A percentile compares a stretch with the other conserved stretches of the same genome.
Conservation (phyloP, 92 coral and sea anemone genomes). For the Galaxea fascicularis region DNA sequence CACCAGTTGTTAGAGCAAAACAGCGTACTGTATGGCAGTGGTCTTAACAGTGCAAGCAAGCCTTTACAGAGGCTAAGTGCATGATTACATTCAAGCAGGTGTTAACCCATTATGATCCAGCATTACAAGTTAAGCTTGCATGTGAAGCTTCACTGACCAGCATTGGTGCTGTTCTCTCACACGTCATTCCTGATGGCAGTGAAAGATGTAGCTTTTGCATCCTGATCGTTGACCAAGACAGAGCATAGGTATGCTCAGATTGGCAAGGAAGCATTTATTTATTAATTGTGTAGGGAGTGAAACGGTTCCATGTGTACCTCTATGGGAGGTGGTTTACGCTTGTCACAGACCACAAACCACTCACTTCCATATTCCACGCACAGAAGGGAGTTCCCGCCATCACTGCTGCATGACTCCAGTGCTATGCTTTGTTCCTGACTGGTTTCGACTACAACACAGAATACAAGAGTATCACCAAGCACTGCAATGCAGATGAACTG, state of each 20-base stretch:
- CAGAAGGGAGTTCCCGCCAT: constrained; percentile 67
- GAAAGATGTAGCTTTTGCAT: constrained; percentile 57
- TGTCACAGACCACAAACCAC: constrained; percentile 51
- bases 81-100: too few species aligned
- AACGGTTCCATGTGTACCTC: constrained; percentile 37
- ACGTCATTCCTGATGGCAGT: constrained; percentile 60
- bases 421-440: constrained; percentile 57
- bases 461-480: constrained; percentile 56
- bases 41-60: constrained; percentile 48
- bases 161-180: constrained; percentile 73
- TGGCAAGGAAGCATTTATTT: constrained; percentile 70
- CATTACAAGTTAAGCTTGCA: too few species aligned
- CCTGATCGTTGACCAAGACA: constrained; percentile 53
- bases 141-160: constrained; percentile 71
- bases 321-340: constrained; percentile 48
- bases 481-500: constrained; percentile 65
- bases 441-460: constrained; percentile 59
- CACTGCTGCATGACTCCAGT: constrained; percentile 66
- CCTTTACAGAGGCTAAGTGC: constrained; percentile 38
- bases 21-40: constrained; percentile 58
- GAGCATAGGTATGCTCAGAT: constrained; percentile 68
- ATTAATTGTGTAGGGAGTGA: constrained; percentile 62
- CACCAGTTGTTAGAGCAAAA: constrained; percentile 61
- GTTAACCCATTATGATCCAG: constrained; percentile 22
- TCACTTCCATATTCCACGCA: constrained; percentile 60